Base-by-base conservation (phyloP, 2,888 invertebrate genomes). In the Sycophila texana region DNA sequence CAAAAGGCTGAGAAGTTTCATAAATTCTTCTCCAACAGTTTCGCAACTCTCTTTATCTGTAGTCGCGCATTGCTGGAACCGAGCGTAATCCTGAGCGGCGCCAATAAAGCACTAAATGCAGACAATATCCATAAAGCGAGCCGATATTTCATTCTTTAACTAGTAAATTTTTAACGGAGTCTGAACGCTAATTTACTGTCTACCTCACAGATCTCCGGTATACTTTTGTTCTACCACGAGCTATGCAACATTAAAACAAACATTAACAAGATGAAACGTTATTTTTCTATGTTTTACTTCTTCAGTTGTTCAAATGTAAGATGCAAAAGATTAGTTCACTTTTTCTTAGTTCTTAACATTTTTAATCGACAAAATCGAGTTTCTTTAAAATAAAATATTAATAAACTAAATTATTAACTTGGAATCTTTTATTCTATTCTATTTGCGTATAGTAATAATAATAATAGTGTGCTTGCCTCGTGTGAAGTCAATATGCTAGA, bases 111-210 rank as follows among this genome's bases (percentile, higher is more conserved):
- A 57, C 70, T 70, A 70, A 76, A 49, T 51, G 63, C 4, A n/a
- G 55, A 76, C 70, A 70, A 61, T 76, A 76, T 63, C 63, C 68
- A 76, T 70, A 76, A 76, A 76, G 60, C 22, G 49, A 53, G 61
- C 16, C 74, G 47, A 74, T 66, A 58, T 58, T 55, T 67, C 74
- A 74, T 66, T 74, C 22, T 66, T 58, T 55, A 55, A 57, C 58
- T 49, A 10, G 13, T 74, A 53, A 74, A 74, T 74, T 65, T 74
- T 66, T 55, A 18, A 39, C 39, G 22, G 51, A 51, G 53, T 30
- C 4, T 39, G 14, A 7, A 13, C 26, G 16, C 13, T 58, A 70
- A 70, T 70, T 71, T 60, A 49, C 49, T 16, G 47, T 3, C 47
- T 47, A 20, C 57, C 39, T 70, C 57, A 22, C 26, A 14, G n/a